A percentile compares a stretch with the other conserved stretches of the same genome.
These are phyloP conservation scores for Cosmopolites sordidus DNA, from an alignment of 2,888 invertebrate genomes.

Conservation along the genomic window DNA sequence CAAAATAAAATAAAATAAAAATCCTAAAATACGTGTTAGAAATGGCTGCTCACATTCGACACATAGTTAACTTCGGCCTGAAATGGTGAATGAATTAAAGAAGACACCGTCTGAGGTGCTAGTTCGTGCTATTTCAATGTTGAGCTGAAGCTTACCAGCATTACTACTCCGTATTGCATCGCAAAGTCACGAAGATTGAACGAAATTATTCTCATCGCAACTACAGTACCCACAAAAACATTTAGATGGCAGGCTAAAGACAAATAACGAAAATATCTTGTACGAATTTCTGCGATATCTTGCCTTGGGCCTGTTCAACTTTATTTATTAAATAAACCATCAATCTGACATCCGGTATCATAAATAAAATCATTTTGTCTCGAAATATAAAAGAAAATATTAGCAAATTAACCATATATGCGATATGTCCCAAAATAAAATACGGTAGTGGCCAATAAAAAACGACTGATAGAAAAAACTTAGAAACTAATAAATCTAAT, in stretches of 20 bases:
- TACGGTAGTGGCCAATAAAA: too few relatives aligned
- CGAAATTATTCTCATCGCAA: slow-evolving; percentile 30
- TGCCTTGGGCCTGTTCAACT: slow-evolving; percentile 13
- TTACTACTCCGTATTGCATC: slow-evolving; percentile 27
- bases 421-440: too few relatives aligned
- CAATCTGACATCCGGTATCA: too few relatives aligned
- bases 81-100: slow-evolving; percentile 3
- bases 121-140: slow-evolving; percentile 11
- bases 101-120: neutral
- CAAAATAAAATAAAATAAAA: slow-evolving; percentile 28
- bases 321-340: too few relatives aligned
- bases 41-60: slow-evolving; percentile 11
- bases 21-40: slow-evolving; percentile 27
- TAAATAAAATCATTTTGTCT: too few relatives aligned
- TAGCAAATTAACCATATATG: too few relatives aligned
- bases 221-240: slow-evolving; percentile 41
- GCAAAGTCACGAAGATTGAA: slow-evolving; percentile 9
- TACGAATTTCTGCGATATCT: slow-evolving; percentile 24
- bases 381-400: too few relatives aligned
- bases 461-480: too few relatives aligned
- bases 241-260: slow-evolving; percentile 39
- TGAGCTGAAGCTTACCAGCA: slow-evolving; percentile 40
- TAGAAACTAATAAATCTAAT: too few relatives aligned
- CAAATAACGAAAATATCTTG: slow-evolving; percentile 34
- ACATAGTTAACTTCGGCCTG: slow-evolving; percentile 11